These are phyloP conservation scores for Brotula barbata DNA, from an alignment of 2,797 vertebrate species.

Conservation along the genomic window DNA sequence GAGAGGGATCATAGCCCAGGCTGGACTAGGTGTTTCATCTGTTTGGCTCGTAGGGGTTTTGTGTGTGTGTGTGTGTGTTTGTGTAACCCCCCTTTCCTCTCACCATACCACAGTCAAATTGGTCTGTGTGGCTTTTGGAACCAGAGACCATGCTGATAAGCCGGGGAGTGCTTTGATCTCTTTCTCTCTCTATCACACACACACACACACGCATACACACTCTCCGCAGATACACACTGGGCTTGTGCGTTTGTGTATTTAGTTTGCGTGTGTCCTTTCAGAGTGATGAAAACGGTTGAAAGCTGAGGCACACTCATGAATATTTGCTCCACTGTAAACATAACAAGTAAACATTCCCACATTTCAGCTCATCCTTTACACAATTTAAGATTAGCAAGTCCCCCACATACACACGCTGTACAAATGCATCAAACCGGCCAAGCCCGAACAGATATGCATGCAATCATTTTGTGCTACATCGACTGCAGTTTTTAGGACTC, in stretches of 20 bases:
- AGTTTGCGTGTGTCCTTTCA: too few relatives aligned
- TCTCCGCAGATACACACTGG: constrained; percentile 6
- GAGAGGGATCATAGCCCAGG: constrained; percentile 2
- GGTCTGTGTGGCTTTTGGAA: constrained; percentile 56
- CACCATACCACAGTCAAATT: too few relatives aligned
- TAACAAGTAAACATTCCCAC: constrained; percentile 59
- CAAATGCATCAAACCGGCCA: background rate
- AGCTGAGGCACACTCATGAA: constrained; percentile 18
- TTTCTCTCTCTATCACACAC: background rate
- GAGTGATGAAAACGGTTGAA: too few relatives aligned
- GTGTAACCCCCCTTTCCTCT: too few relatives aligned
- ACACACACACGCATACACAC: background rate
- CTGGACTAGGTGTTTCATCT: constrained; percentile 29
- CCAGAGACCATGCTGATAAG: constrained; percentile 51
- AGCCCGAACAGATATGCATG: background rate
- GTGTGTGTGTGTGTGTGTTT: too few relatives aligned
- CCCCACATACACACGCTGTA: background rate
- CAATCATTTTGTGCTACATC: background rate
- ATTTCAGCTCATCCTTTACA: constrained; percentile 17
- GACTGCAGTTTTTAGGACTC: too few relatives aligned
- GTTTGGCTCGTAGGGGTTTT: constrained; percentile 32
- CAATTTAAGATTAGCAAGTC: constrained; percentile 5
- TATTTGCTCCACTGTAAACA: constrained; percentile 41
- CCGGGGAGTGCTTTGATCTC: constrained; percentile 40
- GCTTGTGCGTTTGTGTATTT: too few relatives aligned